Base-by-base conservation (phyloP, 2,888 invertebrate species). In the Athetis lepigone region DNA sequence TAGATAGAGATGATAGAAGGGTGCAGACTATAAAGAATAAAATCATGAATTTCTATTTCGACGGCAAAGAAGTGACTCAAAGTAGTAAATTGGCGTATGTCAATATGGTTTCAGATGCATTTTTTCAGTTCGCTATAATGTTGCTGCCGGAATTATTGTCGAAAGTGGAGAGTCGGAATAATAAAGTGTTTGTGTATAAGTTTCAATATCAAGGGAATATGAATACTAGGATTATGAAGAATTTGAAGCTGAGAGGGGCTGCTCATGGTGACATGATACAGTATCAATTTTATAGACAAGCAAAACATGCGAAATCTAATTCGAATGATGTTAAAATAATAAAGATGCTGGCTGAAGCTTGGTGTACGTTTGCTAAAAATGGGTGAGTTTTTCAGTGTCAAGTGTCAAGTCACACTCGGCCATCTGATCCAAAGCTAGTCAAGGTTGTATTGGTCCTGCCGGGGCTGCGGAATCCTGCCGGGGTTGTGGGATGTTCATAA, bases 321-420 rank as follows among this genome's bases (percentile, higher is more conserved):
- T 78, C 85, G 0, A 78, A 74, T 2, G 94, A 94, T 74, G 59
- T 58, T 1, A 68, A 85, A 50, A 79, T 93, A 2, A 79, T 92
- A 0, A 75, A 87, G 2, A 86, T 89, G 68, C 45, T 95, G 6
- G 84, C 81, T 4, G 91, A 93, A 52, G 79, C 85, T 1, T 90
- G 90, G 88, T 89, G 89, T 50, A 90, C 87, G 70, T 95, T 95
- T 59, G 92, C 90, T 23, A 91, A 78, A 62, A 84, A 80, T 74
- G 92, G 94, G 94, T 95, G 70, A 88, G 92, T 56, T 43, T 1
- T n/a, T n/a, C n/a, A n/a, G n/a, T n/a, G n/a, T n/a, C n/a, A n/a
- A n/a, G n/a, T n/a, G n/a, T n/a, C n/a, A n/a, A n/a, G n/a, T n/a
- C n/a, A n/a, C n/a, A n/a, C n/a, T n/a, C n/a, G n/a, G n/a, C n/a